Evolutionary conservation across 2,888 invertebrate genomes (phyloP), one percentile per base, ranked within the genome.

Genomic region (Ornithoptera priamus): DNA sequence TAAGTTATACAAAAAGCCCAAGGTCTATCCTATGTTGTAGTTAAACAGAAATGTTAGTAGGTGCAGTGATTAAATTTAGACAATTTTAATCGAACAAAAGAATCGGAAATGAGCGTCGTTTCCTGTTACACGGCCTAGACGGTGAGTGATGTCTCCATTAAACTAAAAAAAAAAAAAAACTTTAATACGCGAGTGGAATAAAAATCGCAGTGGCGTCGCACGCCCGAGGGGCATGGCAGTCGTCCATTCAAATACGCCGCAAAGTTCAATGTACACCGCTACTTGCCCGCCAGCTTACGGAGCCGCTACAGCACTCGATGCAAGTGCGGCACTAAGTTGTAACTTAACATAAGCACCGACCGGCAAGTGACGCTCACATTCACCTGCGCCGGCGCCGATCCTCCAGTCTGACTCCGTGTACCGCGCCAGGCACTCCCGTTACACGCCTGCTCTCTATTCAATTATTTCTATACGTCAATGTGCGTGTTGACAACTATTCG

Each of bases 261-360:
- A 87, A 90, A 90, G 92, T 92, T 92, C 92, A 92, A 86, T 81
- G 91, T 85, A 86, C 90, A 90, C 78, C 73, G 78, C 62, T 85
- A 84, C 81, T 85, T 78, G 76, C 83, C 88, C 81, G 82, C 82
- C 76, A 79, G 85, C 80, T 90, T 82, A 68, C 83, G 76, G 71
- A 88, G 87, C 71, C 75, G 75, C 72, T 74, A 1, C 74, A 77
- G 77, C 77, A 76, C 77, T 71, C 73, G 74, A 73, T 71, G 72
- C 79, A 74, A 76, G 77, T 79, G 77, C 74, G 80, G 80, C 82
- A 83, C 83, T 82, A 82, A 80, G 77, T 77, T 73, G 75, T 79
- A 71, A 81, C 86, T 65, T 80, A 75, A 73, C 71, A 80, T 76
- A 80, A 83, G 86, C 85, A 84, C 85, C 86, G 87, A 89, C 90